A percentile compares a stretch with the other conserved stretches of the same genome.
phyloP scores from a whole-genome alignment of 1,140 invertebrate species.

The Drosophila sechellia region DNA sequence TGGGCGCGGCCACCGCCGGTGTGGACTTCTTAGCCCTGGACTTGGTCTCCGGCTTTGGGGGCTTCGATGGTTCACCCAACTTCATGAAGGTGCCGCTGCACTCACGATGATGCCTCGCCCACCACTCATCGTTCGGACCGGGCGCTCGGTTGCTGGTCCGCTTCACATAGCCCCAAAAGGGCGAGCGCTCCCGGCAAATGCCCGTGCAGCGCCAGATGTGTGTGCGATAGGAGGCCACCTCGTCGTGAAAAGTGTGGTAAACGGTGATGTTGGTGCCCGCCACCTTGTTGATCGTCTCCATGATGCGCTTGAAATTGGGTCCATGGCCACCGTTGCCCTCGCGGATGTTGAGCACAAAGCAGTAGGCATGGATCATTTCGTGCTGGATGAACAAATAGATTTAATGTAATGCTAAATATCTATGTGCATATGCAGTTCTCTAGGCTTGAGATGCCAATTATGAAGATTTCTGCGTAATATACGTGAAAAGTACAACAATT shows the following conservation, averaged over 20 bases:
- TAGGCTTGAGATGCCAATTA: not conserved
- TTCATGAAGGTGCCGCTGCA: constrained; percentile 96
- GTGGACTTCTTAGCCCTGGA: constrained; percentile 18
- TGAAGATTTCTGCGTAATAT: not conserved
- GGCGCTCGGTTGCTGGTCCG: constrained; percentile 93
- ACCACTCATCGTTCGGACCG: constrained; percentile 95
- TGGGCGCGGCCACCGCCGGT: not conserved
- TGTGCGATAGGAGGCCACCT: constrained; percentile 92
- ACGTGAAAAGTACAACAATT: not conserved
- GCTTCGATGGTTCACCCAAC: constrained; percentile 80
- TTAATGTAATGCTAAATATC: not conserved
- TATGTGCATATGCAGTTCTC: too few species aligned
- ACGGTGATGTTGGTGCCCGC: constrained; percentile 96
- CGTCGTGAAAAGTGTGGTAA: constrained; percentile 95
- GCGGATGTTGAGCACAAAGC: constrained; percentile 94
- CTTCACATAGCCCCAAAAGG: constrained; percentile 94
- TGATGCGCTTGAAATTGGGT: constrained; percentile 96
- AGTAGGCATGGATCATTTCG: constrained; percentile 99
- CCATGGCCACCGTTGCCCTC: constrained; percentile 97
- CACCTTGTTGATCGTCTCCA: constrained; percentile 95
- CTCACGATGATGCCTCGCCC: constrained; percentile 89
- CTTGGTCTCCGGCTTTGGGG: not conserved
- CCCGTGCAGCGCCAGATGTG: constrained; percentile 98
- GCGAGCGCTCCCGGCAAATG: constrained; percentile 90
- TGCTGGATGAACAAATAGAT: constrained; percentile 87